These are phyloP conservation scores for Dysdera silvatica DNA, from an alignment of 1,140 invertebrate genomes.

Conservation along the genomic window DNA sequence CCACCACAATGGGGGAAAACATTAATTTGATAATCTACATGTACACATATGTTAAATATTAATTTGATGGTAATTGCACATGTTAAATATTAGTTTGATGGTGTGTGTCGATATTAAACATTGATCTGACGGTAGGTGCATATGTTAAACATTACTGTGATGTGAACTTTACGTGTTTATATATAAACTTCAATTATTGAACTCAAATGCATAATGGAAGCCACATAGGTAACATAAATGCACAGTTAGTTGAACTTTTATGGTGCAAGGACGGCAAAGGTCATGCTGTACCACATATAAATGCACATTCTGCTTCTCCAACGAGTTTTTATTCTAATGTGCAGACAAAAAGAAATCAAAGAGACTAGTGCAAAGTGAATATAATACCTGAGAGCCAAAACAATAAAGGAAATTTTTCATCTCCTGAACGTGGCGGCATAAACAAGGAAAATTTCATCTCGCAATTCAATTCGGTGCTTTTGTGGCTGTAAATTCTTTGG, in stretches of 20 bases:
- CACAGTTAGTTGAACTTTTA: background rate
- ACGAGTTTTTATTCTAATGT: too few species aligned
- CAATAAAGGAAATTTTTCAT: constrained; percentile 65
- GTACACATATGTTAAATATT: too few species aligned
- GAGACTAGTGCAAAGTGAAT: constrained; percentile 1
- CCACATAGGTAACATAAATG: background rate
- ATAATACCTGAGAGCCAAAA: constrained; percentile 78
- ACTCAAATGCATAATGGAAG: background rate
- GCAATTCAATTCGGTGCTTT: constrained; percentile 67
- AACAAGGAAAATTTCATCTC: constrained; percentile 90
- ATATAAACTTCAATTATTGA: too few species aligned
- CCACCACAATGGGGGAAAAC: too few species aligned
- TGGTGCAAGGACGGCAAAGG: background rate
- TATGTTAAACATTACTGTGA: too few species aligned
- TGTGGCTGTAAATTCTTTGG: constrained; percentile 77
- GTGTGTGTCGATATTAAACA: too few species aligned
- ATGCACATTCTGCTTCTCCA: background rate
- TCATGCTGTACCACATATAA: background rate
- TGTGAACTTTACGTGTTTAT: too few species aligned
- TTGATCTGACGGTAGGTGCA: too few species aligned
- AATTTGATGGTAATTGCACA: too few species aligned
- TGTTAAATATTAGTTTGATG: too few species aligned
- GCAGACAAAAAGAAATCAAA: too few species aligned
- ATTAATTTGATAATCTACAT: too few species aligned
- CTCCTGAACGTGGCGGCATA: constrained; percentile 66